Conservation (phyloP, 2,113 vertebrate genomes). For the Phaethornis superciliosus region DNA sequence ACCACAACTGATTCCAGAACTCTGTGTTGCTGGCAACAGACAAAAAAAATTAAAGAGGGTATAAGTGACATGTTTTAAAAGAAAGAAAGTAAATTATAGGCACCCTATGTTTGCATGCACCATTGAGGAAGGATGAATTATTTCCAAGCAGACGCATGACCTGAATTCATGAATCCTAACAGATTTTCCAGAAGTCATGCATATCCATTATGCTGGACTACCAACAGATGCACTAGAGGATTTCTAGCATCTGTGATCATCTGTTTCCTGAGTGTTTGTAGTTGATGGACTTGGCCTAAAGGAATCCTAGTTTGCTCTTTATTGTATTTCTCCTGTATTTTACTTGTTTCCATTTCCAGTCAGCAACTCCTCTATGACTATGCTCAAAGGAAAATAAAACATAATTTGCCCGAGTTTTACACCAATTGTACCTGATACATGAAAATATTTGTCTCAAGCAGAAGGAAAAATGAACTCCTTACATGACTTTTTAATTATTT, state of each 20-base stretch:
- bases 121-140: background rate
- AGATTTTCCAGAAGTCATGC: background rate
- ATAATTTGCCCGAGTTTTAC: background rate
- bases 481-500: background rate
- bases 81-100: background rate
- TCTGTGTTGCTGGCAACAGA: background rate
- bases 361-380: background rate
- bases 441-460: background rate
- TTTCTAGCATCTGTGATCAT: background rate
- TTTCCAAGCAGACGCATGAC: background rate
- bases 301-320: background rate
- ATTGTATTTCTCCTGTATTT: background rate
- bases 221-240: rapidly evolving
- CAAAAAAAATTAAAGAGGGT: background rate
- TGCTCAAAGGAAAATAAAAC: background rate
- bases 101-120: background rate
- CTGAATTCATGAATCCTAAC: background rate
- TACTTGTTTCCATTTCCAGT: background rate
- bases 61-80: background rate
- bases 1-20: background rate
- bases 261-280: background rate
- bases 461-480: background rate
- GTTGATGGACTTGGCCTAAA: background rate
- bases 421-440: background rate
- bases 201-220: background rate